Evolutionary conservation across 1,140 invertebrate species (phyloP).

Genomic region (Listronotus oregonensis): DNA sequence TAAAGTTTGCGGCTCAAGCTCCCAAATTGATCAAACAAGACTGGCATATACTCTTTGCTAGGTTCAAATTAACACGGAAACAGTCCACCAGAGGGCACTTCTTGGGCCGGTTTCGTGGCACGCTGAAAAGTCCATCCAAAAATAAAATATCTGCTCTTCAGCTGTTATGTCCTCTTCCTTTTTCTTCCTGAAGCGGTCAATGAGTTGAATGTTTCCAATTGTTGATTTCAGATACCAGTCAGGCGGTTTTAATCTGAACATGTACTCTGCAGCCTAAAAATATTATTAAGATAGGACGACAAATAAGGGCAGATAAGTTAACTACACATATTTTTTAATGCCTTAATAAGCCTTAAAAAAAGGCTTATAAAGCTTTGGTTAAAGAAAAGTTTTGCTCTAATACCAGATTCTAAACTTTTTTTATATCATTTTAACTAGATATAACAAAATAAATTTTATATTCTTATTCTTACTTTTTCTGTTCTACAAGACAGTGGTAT

Average conservation of each 20-base stretch:
- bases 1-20: conserved; percentile 86
- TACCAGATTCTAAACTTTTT: too few relatives aligned
- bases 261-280: conserved; percentile 86
- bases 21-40: conserved; percentile 94
- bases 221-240: conserved; percentile 99
- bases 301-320: too few relatives aligned
- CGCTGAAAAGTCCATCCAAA: conserved; percentile 99
- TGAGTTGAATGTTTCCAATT: conserved; percentile 95
- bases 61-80: conserved; percentile 95
- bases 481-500: too few relatives aligned
- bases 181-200: conserved; percentile 89
- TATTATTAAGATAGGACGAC: conserved; percentile 8
- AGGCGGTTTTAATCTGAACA: conserved; percentile 98
- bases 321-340: too few relatives aligned
- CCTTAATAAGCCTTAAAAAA: too few relatives aligned
- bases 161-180: conserved; percentile 67
- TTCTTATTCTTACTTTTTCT: too few relatives aligned
- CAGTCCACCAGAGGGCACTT: conserved; percentile 65
- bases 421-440: too few relatives aligned
- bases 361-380: too few relatives aligned
- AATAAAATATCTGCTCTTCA: conserved; percentile 88
- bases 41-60: conserved; percentile 93
- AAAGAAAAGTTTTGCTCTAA: too few relatives aligned
- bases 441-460: too few relatives aligned
- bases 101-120: conserved; percentile 82